Evolutionary conservation across 2,113 vertebrate genomes (phyloP).

Genomic region (Plotosus lineatus): DNA sequence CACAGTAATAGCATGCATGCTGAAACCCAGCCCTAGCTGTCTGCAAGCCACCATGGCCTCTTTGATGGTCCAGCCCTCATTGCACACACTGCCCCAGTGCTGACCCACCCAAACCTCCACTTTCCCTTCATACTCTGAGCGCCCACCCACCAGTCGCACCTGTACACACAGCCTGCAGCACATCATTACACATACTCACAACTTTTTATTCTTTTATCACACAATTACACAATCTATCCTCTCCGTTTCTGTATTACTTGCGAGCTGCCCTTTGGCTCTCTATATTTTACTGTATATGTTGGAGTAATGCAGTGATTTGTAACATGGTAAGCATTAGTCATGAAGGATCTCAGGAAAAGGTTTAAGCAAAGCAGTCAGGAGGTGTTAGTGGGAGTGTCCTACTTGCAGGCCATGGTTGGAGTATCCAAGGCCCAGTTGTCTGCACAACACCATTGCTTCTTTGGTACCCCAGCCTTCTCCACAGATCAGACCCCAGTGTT

Average conservation of each 20-base stretch:
- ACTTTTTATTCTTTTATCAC: not conserved
- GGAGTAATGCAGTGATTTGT: conserved; percentile 25
- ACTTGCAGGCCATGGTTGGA: conserved; percentile 92
- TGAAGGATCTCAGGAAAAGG: not conserved
- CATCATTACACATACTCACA: conserved; percentile 30
- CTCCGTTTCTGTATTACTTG: conserved; percentile 5
- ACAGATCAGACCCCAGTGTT: conserved; percentile 89
- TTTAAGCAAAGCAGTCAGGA: conserved; percentile 4
- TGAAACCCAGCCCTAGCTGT: conserved; percentile 85
- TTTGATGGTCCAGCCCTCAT: conserved; percentile 82
- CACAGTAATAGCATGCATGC: conserved; percentile 85
- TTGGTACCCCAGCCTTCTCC: conserved; percentile 88
- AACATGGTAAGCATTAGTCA: conserved; percentile 14
- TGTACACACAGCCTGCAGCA: conserved; percentile 62
- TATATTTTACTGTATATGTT: not conserved
- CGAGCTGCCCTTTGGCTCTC: not conserved
- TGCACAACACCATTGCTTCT: conserved; percentile 89
- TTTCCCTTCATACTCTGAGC: conserved; percentile 77
- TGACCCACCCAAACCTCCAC: conserved; percentile 83
- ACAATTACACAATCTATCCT: not conserved
- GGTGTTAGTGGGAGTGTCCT: conserved; percentile 67
- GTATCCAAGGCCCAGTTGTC: conserved; percentile 92
- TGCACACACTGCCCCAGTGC: conserved; percentile 85
- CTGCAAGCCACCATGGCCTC: conserved; percentile 87
- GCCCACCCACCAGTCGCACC: conserved; percentile 82